Evolutionary conservation across 2,797 vertebrate genomes (phyloP).

Genomic region (Phalloptychus januarius): DNA sequence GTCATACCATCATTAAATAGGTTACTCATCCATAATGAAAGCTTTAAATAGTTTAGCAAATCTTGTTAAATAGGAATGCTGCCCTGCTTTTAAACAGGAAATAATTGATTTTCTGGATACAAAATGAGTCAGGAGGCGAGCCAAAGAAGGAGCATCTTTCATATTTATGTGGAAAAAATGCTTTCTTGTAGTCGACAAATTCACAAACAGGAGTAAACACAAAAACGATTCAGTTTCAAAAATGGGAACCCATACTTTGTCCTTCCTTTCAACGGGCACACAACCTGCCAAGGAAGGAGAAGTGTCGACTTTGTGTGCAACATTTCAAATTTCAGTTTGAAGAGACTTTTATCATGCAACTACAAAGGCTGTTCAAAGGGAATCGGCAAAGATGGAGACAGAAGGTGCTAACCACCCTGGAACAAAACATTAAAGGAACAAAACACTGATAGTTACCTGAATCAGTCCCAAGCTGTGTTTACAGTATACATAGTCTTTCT

Average conservation of each 20-base stretch:
- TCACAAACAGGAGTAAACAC: constrained; percentile 16
- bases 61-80: constrained; percentile 11
- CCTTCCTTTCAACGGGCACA: constrained; percentile 68
- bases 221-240: not conserved
- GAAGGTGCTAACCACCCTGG: constrained; percentile 37
- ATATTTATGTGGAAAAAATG: constrained; percentile 24
- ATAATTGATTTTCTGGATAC: constrained; percentile 1
- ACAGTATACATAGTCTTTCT: constrained; percentile 24
- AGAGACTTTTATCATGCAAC: constrained; percentile 78
- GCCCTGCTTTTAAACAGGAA: constrained; percentile 25
- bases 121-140: constrained; percentile 23
- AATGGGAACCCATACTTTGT: constrained; percentile 73
- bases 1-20: constrained; percentile 8
- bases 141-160: constrained; percentile 30
- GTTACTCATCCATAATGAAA: constrained; percentile 1
- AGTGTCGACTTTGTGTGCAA: constrained; percentile 61
- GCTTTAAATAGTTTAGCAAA: constrained; percentile 28
- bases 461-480: not conserved
- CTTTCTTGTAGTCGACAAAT: constrained; percentile 24
- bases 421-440: constrained; percentile 58
- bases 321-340: constrained; percentile 70
- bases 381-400: constrained; percentile 46
- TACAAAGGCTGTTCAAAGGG: constrained; percentile 60
- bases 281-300: constrained; percentile 58
- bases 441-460: constrained; percentile 37